Evolutionary conservation across 2,113 vertebrate species (phyloP).

Genomic region (Emydura subglobosa): DNA sequence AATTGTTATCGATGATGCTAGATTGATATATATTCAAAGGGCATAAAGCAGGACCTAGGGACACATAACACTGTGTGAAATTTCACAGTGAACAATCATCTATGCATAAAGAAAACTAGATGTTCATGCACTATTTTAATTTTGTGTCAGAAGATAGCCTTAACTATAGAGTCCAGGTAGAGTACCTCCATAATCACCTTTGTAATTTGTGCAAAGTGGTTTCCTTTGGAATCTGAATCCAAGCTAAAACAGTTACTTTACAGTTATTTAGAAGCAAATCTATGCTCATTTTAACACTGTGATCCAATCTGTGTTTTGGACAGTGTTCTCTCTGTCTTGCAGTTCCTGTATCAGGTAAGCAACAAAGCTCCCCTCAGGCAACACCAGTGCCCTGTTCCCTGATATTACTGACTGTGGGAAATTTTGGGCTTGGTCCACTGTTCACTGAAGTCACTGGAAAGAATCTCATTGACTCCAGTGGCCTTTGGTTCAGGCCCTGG

Average conservation of each 20-base stretch:
- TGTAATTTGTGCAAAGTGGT: not conserved
- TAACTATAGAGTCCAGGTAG: not conserved
- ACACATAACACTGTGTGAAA: not conserved
- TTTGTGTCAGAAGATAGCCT: not conserved
- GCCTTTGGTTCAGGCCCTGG: not conserved
- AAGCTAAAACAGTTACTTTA: not conserved
- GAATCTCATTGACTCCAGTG: not conserved
- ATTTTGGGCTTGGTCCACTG: not conserved
- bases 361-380: not conserved
- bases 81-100: not conserved
- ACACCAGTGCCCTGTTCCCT: not conserved
- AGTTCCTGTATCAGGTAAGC: not conserved
- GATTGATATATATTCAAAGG: not conserved
- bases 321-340: not conserved
- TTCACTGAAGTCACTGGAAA: too few species aligned
- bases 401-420: not conserved
- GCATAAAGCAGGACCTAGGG: not conserved
- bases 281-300: not conserved
- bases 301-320: not conserved
- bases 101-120: not conserved
- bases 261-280: not conserved
- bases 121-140: not conserved
- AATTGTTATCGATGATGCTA: not conserved
- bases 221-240: not conserved
- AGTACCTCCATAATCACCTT: not conserved